phyloP scores from a whole-genome alignment of 1,140 invertebrate species.

The Cyrtorhinus lividipennis region DNA sequence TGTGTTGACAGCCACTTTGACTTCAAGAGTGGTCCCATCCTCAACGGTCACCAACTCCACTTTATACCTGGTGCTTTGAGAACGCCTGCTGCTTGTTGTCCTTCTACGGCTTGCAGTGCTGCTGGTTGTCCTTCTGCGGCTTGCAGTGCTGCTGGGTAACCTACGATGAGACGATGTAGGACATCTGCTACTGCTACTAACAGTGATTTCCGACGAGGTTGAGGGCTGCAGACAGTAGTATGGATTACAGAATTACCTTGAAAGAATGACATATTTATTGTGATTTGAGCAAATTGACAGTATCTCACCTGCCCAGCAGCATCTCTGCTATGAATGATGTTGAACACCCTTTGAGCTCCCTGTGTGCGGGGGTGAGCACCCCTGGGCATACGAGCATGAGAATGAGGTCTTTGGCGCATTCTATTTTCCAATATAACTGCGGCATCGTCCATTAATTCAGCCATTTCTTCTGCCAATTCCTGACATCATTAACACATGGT shows the following conservation, averaged over 20 bases:
- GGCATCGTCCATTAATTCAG: conserved; percentile 32
- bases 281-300: no score
- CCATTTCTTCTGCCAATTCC: conserved; percentile 31
- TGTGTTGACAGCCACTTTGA: conserved; percentile 20
- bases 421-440: conserved; percentile 20
- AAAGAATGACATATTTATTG: no score
- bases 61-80: conserved; percentile 14
- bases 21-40: conserved; percentile 17
- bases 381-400: conserved; percentile 4
- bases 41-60: conserved; percentile 19
- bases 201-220: conserved; percentile 1
- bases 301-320: neutral
- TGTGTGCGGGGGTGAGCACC: conserved; percentile 1
- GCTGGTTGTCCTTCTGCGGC: neutral
- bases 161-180: neutral
- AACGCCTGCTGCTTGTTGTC: neutral
- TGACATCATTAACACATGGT: conserved; percentile 27
- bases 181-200: neutral
- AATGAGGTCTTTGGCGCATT: conserved; percentile 1
- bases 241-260: no score
- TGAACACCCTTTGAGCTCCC: conserved; percentile 12
- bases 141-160: no score
- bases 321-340: conserved; percentile 7
- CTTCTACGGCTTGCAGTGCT: neutral
- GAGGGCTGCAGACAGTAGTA: conserved; percentile 10